Evolutionary conservation across 2,797 vertebrate species (phyloP).

Genomic region (Sparidentex hasta): DNA sequence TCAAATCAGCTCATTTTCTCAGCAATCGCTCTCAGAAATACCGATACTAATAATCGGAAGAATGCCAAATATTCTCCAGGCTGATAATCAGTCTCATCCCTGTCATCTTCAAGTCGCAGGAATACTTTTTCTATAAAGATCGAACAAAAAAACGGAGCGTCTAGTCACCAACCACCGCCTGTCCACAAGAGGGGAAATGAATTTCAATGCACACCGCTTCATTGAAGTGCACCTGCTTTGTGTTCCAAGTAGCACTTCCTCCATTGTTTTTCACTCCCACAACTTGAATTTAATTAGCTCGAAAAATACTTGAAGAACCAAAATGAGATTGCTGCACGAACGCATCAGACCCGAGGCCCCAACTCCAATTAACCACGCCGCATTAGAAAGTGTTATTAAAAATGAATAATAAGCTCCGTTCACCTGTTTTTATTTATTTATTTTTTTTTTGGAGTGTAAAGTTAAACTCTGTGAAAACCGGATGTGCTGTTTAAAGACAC

Average conservation of each 20-base stretch:
- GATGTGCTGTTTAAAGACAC: conserved; percentile 20
- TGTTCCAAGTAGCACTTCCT: neutral
- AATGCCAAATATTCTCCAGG: too few species aligned
- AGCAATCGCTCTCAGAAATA: too few species aligned
- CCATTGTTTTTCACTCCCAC: conserved; percentile 5
- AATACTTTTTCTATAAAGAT: neutral
- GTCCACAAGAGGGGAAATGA: neutral
- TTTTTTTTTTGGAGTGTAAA: neutral
- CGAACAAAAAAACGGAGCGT: neutral
- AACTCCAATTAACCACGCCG: neutral
- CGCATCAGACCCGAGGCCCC: neutral
- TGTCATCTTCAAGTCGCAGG: neutral
- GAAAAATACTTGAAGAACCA: neutral
- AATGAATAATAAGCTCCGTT: too few species aligned
- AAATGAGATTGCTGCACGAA: neutral
- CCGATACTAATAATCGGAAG: too few species aligned
- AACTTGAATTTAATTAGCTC: neutral
- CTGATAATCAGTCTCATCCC: too few species aligned
- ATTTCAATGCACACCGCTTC: conserved; percentile 12
- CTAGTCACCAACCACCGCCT: neutral
- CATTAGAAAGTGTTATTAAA: neutral
- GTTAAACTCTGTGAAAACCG: conserved; percentile 2
- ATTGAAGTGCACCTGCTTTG: neutral
- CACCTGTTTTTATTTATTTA: too few species aligned
- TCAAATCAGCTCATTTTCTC: too few species aligned